phyloP scores from a whole-genome alignment of 2,888 invertebrate genomes.

The Liposcelis brunnea region DNA sequence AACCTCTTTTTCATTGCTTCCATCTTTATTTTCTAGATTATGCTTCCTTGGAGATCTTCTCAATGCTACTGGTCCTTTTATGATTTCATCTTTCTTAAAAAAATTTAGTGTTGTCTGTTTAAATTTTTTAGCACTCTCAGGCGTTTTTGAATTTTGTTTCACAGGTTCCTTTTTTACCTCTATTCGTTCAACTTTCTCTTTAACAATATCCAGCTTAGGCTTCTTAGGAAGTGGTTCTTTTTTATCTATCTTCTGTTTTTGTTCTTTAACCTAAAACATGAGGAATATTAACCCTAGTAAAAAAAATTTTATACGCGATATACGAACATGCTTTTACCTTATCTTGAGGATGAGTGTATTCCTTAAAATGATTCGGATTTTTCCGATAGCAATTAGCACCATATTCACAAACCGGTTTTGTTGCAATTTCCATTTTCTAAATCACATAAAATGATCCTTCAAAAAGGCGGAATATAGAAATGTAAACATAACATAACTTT shows the following conservation, averaged over 20 bases:
- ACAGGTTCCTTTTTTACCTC: not conserved
- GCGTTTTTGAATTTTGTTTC: not conserved
- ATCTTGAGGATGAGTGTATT: slow-evolving; percentile 54
- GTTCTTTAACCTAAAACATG: not conserved
- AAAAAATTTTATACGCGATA: too few relatives aligned
- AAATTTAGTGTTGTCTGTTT: slow-evolving; percentile 1
- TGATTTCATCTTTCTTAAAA: not conserved
- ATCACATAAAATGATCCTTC: too few relatives aligned
- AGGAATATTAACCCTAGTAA: too few relatives aligned
- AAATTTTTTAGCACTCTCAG: not conserved
- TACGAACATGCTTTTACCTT: too few relatives aligned
- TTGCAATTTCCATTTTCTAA: not conserved
- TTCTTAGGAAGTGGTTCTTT: not conserved
- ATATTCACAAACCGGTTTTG: slow-evolving; percentile 42
- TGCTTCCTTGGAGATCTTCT: not conserved
- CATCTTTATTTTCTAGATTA: not conserved
- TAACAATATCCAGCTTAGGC: not conserved
- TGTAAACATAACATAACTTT: too few relatives aligned
- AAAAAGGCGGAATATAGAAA: too few relatives aligned
- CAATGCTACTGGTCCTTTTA: not conserved
- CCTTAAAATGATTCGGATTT: slow-evolving; percentile 52
- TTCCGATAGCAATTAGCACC: slow-evolving; percentile 66
- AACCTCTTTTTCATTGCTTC: not conserved
- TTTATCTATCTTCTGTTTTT: slow-evolving; percentile 7
- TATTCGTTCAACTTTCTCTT: not conserved